Evolutionary conservation across 1,140 invertebrate species (phyloP), one percentile per base, ranked within the genome.

Genomic region (Aphaenogaster rudis): DNA sequence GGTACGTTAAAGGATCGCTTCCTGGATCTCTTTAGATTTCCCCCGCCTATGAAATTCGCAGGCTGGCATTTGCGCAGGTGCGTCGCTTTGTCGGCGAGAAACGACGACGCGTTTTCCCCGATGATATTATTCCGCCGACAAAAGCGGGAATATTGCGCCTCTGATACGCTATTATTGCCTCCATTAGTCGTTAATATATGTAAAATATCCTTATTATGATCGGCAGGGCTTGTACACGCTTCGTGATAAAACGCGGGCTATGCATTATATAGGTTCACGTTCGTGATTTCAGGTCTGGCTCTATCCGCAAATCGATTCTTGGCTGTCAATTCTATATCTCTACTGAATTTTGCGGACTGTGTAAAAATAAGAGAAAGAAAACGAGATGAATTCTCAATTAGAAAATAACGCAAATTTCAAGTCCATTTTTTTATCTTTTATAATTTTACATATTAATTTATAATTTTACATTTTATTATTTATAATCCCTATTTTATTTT

Each of bases 151-250:
- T 87, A 89, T 88, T 77, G 88, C 50, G 52, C 6, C 69, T 50
- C 64, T 74, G 88, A 88, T 91, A 80, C 76, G 71, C 86, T 89
- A 89, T 91, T 92, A 94, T 92, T 92, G 89, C 86, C 86, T 91
- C 91, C 91, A 95, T 95, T 95, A 95, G 90, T 93, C 88, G 90
- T 93, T 95, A 95, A 95, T 94, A 82, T 94, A 95, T 95, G 94
- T 94, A 94, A 95, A 95, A 94, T 94, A 93, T 94, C 92, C 93
- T 95, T 94, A 95, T 94, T 95, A 94, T 93, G 85, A 61, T 87
- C 42, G 90, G 84, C 61, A 36, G 71, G 61, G 72, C 48, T 59
- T 42, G n/a, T 39, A 39, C 33, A 78, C 57, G 54, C 61, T 45
- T 59, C 45, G 80, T 77, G 42, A 82, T 90, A 90, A 94, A 93